These are phyloP conservation scores for Eufriesea mexicana DNA, from an alignment of 1,140 invertebrate species.

Conservation along the genomic window DNA sequence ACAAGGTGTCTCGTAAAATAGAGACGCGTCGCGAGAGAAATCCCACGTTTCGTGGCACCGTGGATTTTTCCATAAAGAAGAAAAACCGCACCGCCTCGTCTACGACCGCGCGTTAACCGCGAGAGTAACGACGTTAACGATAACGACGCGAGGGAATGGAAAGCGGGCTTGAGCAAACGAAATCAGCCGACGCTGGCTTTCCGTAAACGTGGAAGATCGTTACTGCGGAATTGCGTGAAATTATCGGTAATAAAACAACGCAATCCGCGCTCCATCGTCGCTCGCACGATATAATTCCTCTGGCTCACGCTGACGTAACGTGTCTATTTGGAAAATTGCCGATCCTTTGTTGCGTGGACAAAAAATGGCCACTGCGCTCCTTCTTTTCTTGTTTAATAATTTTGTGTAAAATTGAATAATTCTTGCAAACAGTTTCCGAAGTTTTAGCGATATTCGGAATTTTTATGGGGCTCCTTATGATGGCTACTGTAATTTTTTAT, in stretches of 20 bases:
- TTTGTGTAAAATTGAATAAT: not conserved
- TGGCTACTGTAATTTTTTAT: too few species aligned
- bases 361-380: not conserved
- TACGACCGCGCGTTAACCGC: constrained; percentile 33
- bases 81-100: constrained; percentile 1
- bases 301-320: constrained; percentile 31
- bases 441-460: too few species aligned
- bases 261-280: not conserved
- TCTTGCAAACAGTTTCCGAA: too few species aligned
- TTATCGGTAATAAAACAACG: constrained; percentile 53
- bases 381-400: not conserved
- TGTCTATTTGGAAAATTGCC: not conserved
- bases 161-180: constrained; percentile 32
- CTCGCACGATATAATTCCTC: constrained; percentile 30
- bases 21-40: not conserved
- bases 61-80: constrained; percentile 13
- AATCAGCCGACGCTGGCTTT: not conserved
- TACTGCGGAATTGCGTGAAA: constrained; percentile 53
- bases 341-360: not conserved
- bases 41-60: not conserved
- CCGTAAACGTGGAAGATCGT: constrained; percentile 26
- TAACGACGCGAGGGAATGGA: constrained; percentile 56
- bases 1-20: not conserved
- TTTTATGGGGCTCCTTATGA: too few species aligned
- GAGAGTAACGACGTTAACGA: constrained; percentile 50